phyloP scores from a whole-genome alignment of 2,113 vertebrate genomes.

The Aspidoscelis tigris region DNA sequence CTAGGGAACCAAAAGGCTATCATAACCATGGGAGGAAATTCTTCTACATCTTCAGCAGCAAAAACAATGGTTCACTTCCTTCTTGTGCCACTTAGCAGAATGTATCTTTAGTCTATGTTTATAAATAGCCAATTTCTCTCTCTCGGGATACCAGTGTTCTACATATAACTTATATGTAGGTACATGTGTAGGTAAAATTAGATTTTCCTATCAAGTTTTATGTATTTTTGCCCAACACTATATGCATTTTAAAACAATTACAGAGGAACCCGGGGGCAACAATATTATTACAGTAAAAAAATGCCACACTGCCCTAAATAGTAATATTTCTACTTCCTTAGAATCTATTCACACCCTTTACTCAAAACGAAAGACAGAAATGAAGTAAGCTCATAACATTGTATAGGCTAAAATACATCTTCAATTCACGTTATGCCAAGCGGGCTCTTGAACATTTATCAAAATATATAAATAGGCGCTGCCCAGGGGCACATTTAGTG shows the following conservation, averaged over 20 bases:
- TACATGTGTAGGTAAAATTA: not conserved
- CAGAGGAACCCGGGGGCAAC: not conserved
- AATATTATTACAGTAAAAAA: not conserved
- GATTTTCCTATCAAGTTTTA: not conserved
- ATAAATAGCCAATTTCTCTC: constrained; percentile 4
- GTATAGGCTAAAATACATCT: not conserved
- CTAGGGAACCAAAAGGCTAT: constrained; percentile 13
- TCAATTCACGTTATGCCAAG: not conserved
- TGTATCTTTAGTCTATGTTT: not conserved
- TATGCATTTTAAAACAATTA: not conserved
- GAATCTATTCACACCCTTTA: not conserved
- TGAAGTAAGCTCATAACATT: not conserved
- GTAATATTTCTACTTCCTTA: not conserved
- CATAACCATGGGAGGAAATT: constrained; percentile 3
- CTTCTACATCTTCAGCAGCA: not conserved
- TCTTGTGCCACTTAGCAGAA: constrained; percentile 15
- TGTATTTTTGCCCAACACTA: not conserved
- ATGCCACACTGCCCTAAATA: not conserved
- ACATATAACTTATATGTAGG: not conserved
- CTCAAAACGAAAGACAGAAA: not conserved
- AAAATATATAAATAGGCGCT: not conserved
- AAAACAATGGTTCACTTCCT: constrained; percentile 27
- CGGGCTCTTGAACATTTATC: not conserved
- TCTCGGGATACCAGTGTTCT: not conserved
- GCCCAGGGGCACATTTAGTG: not conserved